phyloP scores from a whole-genome alignment of 2,888 invertebrate species.

The Dione juno region DNA sequence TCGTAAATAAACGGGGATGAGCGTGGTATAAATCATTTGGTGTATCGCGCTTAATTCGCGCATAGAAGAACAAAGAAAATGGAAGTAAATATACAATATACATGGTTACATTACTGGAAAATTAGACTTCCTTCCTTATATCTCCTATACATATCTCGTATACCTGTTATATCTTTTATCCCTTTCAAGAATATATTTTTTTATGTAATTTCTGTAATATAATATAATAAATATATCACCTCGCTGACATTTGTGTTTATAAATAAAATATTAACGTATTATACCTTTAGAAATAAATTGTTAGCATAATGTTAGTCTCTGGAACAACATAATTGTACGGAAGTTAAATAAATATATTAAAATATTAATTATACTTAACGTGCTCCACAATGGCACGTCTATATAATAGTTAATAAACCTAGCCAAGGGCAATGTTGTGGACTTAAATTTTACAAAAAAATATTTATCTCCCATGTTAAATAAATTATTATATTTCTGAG shows the following conservation, averaged over 20 bases:
- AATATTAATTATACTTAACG: no score
- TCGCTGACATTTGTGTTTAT: no score
- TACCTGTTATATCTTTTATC: neutral
- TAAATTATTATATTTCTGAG: no score
- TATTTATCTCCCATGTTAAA: neutral
- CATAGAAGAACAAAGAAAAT: slow-evolving; percentile 80
- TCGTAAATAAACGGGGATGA: slow-evolving; percentile 82
- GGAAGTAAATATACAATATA: slow-evolving; percentile 78
- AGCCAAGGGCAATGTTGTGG: no score
- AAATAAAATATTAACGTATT: no score
- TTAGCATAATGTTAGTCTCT: no score
- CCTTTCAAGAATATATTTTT: neutral
- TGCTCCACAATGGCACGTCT: no score
- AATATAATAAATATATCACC: no score
- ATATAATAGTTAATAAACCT: no score
- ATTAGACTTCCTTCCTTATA: slow-evolving; percentile 48
- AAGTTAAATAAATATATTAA: no score
- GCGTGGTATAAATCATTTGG: slow-evolving; percentile 81
- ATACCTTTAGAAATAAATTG: no score
- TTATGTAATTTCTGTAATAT: neutral
- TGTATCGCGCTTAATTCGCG: slow-evolving; percentile 72
- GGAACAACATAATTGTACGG: no score
- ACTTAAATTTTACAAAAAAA: neutral
- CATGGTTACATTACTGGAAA: slow-evolving; percentile 58
- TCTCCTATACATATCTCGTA: slow-evolving; percentile 4